Evolutionary conservation across 1,140 invertebrate species (phyloP), one percentile per base, ranked within the genome.

Genomic region (Saccostrea echinata): DNA sequence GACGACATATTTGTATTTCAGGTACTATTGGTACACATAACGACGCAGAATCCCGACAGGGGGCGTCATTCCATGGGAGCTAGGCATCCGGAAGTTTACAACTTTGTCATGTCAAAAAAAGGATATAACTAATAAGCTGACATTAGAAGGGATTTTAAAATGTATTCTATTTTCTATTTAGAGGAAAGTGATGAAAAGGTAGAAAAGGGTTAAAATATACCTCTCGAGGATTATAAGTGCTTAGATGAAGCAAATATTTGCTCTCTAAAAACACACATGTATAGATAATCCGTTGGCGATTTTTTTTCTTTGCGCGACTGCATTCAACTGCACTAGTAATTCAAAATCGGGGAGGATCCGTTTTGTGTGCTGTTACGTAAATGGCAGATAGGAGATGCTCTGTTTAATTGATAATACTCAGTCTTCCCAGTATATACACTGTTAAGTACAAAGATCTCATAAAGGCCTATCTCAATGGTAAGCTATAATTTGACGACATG

Each of bases 361-460:
- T 16, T 76, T 16, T 76, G 68, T 76, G 33, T 76, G 68, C 68
- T 11, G 68, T 76, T 76, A 76, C 68, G 68, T 76, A 76, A 76
- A 76, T 30, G 68, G 68, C 27, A 33, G 68, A 76, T 76, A 76
- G 68, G 24, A 27, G 68, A 76, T 76, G 68, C 68, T 76, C 68
- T 76, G 24, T 76, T 76, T 76, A 76, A 76, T 76, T 76, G 68
- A 33, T 76, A 76, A 76, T 76, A 33, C 68, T 76, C 68, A 76
- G 27, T 12, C n/a, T 76, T 27, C 13, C 68, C 30, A 76, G 27
- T 16, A 33, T 8, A 30, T 27, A 76, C 30, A 76, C 68, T 76
- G 68, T 33, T 76, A 30, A 76, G 68, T 76, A 76, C 68, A 76
- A 76, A 76, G 68, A 76, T 76, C 68, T 76, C 27, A 27, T 33